These are phyloP conservation scores for Mylabris sibirica DNA, from an alignment of 2,888 invertebrate genomes.

Conservation along the genomic window DNA sequence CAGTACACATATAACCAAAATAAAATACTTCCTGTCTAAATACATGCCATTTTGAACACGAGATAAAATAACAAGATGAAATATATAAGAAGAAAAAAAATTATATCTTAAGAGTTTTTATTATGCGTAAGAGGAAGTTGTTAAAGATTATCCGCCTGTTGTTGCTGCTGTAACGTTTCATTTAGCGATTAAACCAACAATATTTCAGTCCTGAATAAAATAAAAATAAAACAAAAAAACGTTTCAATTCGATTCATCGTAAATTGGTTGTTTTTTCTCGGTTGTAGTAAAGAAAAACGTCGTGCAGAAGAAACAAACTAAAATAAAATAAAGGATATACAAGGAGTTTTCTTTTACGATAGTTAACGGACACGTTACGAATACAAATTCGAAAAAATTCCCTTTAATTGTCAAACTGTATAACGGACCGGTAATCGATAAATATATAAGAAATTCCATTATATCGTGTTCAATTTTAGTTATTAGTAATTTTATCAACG, in stretches of 20 bases:
- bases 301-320: background rate
- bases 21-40: background rate
- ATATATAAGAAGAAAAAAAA: background rate
- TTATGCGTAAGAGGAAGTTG: too few species aligned
- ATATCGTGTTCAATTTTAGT: too few species aligned
- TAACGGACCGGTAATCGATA: background rate
- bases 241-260: background rate
- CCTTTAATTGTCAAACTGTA: slow-evolving; percentile 5
- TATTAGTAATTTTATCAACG: background rate
- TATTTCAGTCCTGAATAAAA: background rate
- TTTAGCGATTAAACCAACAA: background rate
- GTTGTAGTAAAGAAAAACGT: background rate
- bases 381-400: background rate
- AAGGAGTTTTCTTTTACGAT: slow-evolving; percentile 2
- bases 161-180: background rate
- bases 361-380: background rate
- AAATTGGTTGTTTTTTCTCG: background rate
- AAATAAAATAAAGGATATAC: background rate
- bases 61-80: background rate
- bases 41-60: background rate
- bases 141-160: background rate
- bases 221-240: background rate
- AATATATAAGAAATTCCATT: background rate
- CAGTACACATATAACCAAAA: background rate
- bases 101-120: too few species aligned